These are phyloP conservation scores for Listronotus oregonensis DNA, from an alignment of 1,140 invertebrate species.

Conservation along the genomic window DNA sequence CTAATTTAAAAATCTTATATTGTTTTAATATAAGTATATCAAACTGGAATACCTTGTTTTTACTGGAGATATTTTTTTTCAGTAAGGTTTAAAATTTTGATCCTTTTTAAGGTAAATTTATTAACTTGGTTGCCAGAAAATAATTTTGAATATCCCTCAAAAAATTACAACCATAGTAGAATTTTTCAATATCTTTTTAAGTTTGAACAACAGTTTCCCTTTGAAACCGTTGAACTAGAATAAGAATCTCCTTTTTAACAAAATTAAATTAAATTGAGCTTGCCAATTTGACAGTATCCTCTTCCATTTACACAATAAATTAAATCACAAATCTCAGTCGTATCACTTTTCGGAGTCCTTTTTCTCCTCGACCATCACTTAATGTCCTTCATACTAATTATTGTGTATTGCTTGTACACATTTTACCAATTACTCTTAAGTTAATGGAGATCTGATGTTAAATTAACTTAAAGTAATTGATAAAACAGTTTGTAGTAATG, in stretches of 20 bases:
- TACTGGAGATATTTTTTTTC: no score
- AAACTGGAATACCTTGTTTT: no score
- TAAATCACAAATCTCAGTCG: constrained; percentile 20
- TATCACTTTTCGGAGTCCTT: constrained; percentile 29
- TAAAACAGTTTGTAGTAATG: constrained; percentile 2
- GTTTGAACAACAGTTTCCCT: not conserved
- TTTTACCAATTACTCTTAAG: constrained; percentile 6
- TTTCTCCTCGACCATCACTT: constrained; percentile 17
- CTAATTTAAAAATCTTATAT: no score
- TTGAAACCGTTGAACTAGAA: not conserved
- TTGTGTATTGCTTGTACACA: constrained; percentile 5
- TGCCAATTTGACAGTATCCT: constrained; percentile 7
- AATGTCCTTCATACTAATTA: not conserved
- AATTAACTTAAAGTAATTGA: constrained; percentile 13
- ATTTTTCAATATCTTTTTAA: not conserved
- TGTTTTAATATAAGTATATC: no score
- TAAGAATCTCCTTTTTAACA: constrained; percentile 20
- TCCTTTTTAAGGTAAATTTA: not conserved
- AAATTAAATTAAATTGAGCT: constrained; percentile 8
- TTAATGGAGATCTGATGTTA: constrained; percentile 28
- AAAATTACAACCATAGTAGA: constrained; percentile 1
- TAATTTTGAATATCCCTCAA: constrained; percentile 24
- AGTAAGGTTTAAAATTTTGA: not conserved
- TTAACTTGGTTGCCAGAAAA: not conserved
- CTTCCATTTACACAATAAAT: constrained; percentile 3